These are phyloP conservation scores for Manduca sexta DNA, from an alignment of 1,140 invertebrate genomes.

Conservation along the genomic window DNA sequence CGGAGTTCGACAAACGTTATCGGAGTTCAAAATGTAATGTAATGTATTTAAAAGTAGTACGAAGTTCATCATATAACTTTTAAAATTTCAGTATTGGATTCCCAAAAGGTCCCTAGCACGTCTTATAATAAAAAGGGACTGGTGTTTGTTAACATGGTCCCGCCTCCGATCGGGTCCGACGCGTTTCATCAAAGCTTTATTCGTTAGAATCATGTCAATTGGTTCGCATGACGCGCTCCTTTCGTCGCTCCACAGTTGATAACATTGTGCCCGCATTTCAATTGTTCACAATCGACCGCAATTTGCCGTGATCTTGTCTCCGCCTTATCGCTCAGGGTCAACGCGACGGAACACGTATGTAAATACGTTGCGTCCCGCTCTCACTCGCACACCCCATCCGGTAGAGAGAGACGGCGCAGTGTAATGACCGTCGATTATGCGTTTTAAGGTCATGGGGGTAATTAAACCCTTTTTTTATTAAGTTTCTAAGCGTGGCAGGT, in stretches of 20 bases:
- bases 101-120: too few species aligned
- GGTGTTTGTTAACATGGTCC: too few species aligned
- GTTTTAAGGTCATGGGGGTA: slow-evolving; percentile 20
- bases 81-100: too few species aligned
- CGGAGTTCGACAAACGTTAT: too few species aligned
- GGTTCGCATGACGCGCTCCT: neutral
- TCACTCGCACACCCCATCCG: slow-evolving; percentile 4
- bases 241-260: neutral
- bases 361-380: slow-evolving; percentile 13
- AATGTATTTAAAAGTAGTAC: too few species aligned
- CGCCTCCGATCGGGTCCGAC: too few species aligned
- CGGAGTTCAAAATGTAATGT: too few species aligned
- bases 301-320: slow-evolving; percentile 29
- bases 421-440: slow-evolving; percentile 26
- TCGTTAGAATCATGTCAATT: neutral
- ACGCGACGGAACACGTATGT: slow-evolving; percentile 17
- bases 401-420: slow-evolving; percentile 17
- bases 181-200: too few species aligned
- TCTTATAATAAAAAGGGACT: too few species aligned
- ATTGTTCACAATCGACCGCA: slow-evolving; percentile 30
- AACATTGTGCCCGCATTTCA: slow-evolving; percentile 14
- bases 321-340: slow-evolving; percentile 42
- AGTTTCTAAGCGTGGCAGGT: too few species aligned
- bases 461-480: slow-evolving; percentile 12
- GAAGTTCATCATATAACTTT: too few species aligned